Evolutionary conservation across 92 coral and sea anemone genomes (phyloP).

Genomic region (Blastomussa wellsi): DNA sequence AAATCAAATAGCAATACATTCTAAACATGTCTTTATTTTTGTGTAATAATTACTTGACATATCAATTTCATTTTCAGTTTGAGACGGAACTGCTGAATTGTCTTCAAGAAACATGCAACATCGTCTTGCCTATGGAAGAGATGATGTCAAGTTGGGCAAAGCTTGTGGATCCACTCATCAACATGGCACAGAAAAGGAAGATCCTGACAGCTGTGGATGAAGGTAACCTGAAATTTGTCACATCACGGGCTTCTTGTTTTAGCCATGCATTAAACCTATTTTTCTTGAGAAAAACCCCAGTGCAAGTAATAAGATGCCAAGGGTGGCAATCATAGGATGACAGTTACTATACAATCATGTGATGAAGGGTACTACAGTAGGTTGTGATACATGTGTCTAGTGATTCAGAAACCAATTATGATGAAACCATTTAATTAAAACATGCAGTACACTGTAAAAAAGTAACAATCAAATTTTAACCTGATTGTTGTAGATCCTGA

Average conservation of each 20-base stretch:
- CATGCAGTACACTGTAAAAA: not conserved
- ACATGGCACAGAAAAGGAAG: slow-evolving; percentile 30
- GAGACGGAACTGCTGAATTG: slow-evolving; percentile 30
- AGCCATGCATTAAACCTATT: not conserved
- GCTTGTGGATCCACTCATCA: slow-evolving; percentile 18
- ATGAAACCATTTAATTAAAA: not conserved
- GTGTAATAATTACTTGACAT: too few relatives aligned
- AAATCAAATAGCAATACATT: too few relatives aligned
- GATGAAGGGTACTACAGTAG: too few relatives aligned
- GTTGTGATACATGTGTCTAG: too few relatives aligned
- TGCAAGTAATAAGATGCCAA: too few relatives aligned
- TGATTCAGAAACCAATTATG: too few relatives aligned
- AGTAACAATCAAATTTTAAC: not conserved
- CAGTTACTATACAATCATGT: too few relatives aligned
- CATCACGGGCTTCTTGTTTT: slow-evolving; percentile 6
- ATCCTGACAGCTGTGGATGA: slow-evolving; percentile 17
- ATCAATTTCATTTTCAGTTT: slow-evolving; percentile 12
- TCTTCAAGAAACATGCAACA: slow-evolving; percentile 8
- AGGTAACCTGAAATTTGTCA: slow-evolving; percentile 8
- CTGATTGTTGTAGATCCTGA: slow-evolving; percentile 29
- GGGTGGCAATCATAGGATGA: too few relatives aligned
- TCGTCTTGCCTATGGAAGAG: slow-evolving; percentile 18
- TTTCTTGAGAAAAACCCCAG: not conserved
- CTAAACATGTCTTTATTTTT: too few relatives aligned
- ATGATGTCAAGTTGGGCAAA: slow-evolving; percentile 21